Conservation (phyloP, 2,888 invertebrate species). For the Diarsia brunnea region DNA sequence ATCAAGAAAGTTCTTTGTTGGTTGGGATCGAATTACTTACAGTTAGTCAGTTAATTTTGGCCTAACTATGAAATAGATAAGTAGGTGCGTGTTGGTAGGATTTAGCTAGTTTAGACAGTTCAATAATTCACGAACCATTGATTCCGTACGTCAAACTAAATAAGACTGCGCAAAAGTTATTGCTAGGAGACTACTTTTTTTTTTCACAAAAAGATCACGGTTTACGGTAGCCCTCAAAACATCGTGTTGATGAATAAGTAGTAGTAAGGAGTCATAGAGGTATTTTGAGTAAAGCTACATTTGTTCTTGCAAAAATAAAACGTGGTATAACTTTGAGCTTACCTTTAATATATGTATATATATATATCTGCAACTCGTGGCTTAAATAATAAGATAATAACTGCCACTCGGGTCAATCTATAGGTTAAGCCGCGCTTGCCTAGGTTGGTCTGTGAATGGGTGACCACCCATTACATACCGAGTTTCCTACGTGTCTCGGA, state of each 20-base stretch:
- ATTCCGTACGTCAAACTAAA: not conserved
- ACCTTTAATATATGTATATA: too few relatives aligned
- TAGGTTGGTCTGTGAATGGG: too few relatives aligned
- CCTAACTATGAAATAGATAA: not conserved
- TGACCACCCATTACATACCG: too few relatives aligned
- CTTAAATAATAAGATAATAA: too few relatives aligned
- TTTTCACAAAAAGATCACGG: not conserved
- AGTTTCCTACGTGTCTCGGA: too few relatives aligned
- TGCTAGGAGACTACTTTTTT: not conserved
- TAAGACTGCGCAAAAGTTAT: not conserved
- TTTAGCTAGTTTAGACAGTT: too few relatives aligned
- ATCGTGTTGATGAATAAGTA: not conserved
- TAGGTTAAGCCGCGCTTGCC: too few relatives aligned
- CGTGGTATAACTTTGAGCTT: not conserved
- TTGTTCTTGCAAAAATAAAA: not conserved
- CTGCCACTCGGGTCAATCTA: too few relatives aligned
- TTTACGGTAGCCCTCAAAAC: not conserved
- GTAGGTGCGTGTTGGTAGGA: not conserved
- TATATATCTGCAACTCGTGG: too few relatives aligned
- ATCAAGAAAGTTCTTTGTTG: constrained; percentile 30
- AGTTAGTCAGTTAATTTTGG: not conserved
- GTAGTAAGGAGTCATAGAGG: not conserved
- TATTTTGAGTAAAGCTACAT: not conserved
- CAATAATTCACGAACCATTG: too few relatives aligned
- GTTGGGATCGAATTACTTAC: not conserved